phyloP scores from a whole-genome alignment of 2,113 vertebrate species.

The Leucosticte australis region DNA sequence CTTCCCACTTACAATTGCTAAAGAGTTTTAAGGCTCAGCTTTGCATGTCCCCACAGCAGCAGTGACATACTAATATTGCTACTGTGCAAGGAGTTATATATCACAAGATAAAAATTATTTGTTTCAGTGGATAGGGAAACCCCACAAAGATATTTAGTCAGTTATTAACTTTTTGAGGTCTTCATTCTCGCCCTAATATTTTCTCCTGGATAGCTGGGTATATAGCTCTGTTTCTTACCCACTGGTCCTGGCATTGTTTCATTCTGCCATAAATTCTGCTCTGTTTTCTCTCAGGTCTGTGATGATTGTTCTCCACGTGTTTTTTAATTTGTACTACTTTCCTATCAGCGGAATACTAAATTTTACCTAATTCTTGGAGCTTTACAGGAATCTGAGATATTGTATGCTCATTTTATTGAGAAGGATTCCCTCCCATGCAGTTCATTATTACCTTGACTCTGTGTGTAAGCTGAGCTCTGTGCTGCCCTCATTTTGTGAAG shows the following conservation, averaged over 20 bases:
- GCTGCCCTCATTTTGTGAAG: neutral
- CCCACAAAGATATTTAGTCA: neutral
- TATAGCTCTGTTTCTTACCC: neutral
- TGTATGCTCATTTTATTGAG: neutral
- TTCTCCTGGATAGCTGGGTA: neutral
- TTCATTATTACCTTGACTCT: neutral
- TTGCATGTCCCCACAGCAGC: accelerated
- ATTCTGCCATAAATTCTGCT: neutral
- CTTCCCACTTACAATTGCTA: neutral
- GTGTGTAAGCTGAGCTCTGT: neutral
- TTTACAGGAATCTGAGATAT: neutral
- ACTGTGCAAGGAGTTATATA: neutral
- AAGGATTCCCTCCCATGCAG: neutral
- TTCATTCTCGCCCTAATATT: neutral
- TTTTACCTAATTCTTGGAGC: neutral
- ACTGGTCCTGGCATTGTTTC: neutral
- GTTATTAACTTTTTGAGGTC: neutral
- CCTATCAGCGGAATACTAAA: neutral
- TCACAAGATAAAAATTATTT: neutral
- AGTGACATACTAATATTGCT: neutral
- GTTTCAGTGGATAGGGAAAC: neutral
- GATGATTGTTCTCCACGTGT: neutral
- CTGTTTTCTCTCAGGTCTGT: neutral
- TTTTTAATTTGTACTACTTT: neutral
- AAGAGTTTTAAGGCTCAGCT: neutral